Conservation (phyloP, 2,797 vertebrate genomes). For the Diglossa cyanea region DNA sequence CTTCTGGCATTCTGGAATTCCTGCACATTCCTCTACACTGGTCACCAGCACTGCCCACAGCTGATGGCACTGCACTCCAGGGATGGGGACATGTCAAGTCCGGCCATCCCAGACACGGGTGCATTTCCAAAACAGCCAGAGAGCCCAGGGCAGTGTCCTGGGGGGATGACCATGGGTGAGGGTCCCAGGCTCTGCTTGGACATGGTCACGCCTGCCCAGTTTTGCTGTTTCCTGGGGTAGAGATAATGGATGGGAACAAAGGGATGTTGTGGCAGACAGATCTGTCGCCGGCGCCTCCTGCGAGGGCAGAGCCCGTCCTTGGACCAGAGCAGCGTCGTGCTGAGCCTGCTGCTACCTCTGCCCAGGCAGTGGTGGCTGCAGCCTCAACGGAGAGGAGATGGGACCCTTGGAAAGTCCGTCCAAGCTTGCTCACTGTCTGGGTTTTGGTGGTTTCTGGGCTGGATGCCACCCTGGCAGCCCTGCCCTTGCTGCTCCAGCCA, state of each 20-base stretch:
- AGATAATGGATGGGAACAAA: background rate
- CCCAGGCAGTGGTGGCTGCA: accelerated
- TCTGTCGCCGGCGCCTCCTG: background rate
- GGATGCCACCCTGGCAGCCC: background rate
- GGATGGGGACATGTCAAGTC: accelerated
- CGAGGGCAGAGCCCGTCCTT: background rate
- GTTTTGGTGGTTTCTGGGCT: background rate
- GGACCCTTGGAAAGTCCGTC: background rate
- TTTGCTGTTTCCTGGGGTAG: background rate
- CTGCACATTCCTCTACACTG: accelerated
- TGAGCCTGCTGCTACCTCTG: background rate
- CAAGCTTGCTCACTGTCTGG: background rate
- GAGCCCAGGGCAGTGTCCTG: accelerated
- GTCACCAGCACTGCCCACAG: background rate
- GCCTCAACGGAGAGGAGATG: background rate
- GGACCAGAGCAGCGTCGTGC: accelerated
- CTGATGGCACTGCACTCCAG: background rate
- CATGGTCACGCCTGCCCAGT: background rate
- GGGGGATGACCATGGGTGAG: accelerated
- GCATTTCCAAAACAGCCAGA: accelerated
- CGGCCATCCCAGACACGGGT: accelerated
- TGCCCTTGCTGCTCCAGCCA: background rate
- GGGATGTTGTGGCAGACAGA: background rate
- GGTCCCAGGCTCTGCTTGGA: background rate
- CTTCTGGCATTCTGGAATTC: background rate